These are phyloP conservation scores for Drosophila pseudoobscura DNA, from an alignment of 1,140 invertebrate genomes.

Conservation along the genomic window DNA sequence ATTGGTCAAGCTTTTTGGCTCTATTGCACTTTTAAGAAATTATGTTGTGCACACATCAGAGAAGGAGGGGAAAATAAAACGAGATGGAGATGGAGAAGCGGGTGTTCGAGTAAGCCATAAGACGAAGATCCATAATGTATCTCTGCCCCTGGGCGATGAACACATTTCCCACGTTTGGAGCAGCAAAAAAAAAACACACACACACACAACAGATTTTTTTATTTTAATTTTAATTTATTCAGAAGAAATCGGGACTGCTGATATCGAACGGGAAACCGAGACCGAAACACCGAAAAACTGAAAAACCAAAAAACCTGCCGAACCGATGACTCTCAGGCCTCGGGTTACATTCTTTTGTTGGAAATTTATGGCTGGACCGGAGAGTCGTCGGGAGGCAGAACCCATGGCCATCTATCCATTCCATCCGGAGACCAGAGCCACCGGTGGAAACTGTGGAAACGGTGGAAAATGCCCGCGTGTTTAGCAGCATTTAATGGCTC, in stretches of 20 bases:
- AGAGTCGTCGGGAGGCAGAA: constrained; percentile 10
- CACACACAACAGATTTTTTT: constrained; percentile 41
- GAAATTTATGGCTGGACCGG: constrained; percentile 68
- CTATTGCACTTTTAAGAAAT: constrained; percentile 59
- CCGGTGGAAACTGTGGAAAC: constrained; percentile 47
- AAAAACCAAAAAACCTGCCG: constrained; percentile 38
- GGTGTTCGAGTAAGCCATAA: constrained; percentile 1
- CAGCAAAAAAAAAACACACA: constrained; percentile 40
- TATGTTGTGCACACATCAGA: constrained; percentile 26
- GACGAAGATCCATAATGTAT: neutral
- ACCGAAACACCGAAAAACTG: constrained; percentile 5
- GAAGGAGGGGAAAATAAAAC: constrained; percentile 6
- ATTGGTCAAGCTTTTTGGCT: constrained; percentile 45
- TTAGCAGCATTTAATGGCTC: constrained; percentile 83
- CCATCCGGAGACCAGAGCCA: constrained; percentile 37
- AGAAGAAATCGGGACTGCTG: constrained; percentile 75
- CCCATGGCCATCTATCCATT: too few species aligned
- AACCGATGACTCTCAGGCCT: constrained; percentile 59
- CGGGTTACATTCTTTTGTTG: constrained; percentile 78
- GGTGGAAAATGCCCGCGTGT: constrained; percentile 80
- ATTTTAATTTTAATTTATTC: constrained; percentile 82
- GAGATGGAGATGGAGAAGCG: neutral
- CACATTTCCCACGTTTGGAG: constrained; percentile 74
- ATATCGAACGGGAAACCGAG: constrained; percentile 74
- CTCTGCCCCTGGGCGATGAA: constrained; percentile 50